A percentile compares a stretch with the other conserved stretches of the same genome.
Conservation (phyloP, 2,113 vertebrate species). For the Bos indicus region DNA sequence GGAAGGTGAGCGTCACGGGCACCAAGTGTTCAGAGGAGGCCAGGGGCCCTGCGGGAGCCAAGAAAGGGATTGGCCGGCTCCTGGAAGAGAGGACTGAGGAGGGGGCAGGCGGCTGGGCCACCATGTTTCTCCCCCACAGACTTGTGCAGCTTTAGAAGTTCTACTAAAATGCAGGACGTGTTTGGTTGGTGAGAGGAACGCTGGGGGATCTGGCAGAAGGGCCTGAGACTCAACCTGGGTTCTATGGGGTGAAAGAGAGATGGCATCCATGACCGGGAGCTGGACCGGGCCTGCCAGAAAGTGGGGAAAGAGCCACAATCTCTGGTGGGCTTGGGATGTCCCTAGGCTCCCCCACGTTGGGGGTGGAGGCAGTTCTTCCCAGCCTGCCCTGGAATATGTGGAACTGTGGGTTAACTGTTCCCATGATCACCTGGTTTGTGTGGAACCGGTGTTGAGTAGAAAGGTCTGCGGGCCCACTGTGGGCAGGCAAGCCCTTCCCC, state of each 20-base stretch:
- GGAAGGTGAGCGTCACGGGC: neutral
- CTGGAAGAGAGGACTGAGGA: neutral
- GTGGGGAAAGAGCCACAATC: neutral
- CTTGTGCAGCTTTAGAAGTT: neutral
- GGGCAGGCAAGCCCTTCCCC: neutral
- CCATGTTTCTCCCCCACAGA: neutral
- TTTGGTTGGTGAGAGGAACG: neutral
- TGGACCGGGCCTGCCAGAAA: neutral
- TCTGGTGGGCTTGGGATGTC: neutral
- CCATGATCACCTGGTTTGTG: neutral
- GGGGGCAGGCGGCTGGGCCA: neutral
- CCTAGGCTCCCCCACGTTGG: neutral
- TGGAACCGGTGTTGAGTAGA: neutral
- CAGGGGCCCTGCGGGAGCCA: rapidly evolving
- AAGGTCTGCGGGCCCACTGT: neutral
- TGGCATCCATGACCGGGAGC: neutral
- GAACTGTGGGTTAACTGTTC: neutral
- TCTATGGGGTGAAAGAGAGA: neutral
- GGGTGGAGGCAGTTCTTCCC: neutral
- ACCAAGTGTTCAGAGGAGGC: neutral
- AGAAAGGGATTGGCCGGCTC: neutral
- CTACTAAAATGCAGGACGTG: neutral
- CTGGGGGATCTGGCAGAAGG: neutral
- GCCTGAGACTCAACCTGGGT: neutral
- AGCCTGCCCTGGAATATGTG: rapidly evolving